Evolutionary conservation across 2,797 vertebrate species (phyloP), one percentile per base, ranked within the genome.

Genomic region (Micropoecilia bifurca): DNA sequence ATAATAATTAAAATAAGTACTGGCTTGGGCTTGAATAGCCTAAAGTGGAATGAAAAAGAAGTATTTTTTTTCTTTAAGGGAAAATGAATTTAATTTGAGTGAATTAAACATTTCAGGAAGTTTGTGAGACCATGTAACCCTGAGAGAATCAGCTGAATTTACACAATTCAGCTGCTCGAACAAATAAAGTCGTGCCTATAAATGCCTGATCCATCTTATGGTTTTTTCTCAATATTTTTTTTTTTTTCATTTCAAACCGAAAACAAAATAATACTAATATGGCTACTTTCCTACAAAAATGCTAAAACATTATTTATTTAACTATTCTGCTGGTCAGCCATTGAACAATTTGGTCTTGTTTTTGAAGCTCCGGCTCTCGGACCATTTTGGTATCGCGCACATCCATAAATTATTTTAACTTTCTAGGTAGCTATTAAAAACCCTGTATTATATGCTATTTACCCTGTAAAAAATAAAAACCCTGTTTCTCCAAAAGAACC

Each of bases 391-490:
- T 85, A 78, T 88, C 85, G 91, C 92, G 87, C 91, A 89, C 90
- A 84, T 79, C 91, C 85, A 43, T 25, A 89, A 63, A 39, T 81
- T 83, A 79, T 78, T 53, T 77, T 71, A 2, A 76, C 6, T 61
- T 78, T 88, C 75, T 80, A 89, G 43, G 76, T 74, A 82, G 2
- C 80, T 86, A 63, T 50, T 28, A 57, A 77, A 82, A 91, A 94
- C 93, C 92, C 92, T 94, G 93, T 91, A 59, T 80, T 87, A 43
- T 36, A 30, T 89, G 75, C 10, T 68, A 22, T 88, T 88, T 90
- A 93, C 92, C 93, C 92, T 93, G 92, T 93, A 87, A 72, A 93
- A 69, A 92, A 91, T 41, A 74, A 80, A 91, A 91, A 93, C 92
- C 90, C 93, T 93, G 91, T 92, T 92, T 82, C 80, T 92, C 89